phyloP scores from a whole-genome alignment of 2,113 vertebrate genomes.

The Orcinus orca region DNA sequence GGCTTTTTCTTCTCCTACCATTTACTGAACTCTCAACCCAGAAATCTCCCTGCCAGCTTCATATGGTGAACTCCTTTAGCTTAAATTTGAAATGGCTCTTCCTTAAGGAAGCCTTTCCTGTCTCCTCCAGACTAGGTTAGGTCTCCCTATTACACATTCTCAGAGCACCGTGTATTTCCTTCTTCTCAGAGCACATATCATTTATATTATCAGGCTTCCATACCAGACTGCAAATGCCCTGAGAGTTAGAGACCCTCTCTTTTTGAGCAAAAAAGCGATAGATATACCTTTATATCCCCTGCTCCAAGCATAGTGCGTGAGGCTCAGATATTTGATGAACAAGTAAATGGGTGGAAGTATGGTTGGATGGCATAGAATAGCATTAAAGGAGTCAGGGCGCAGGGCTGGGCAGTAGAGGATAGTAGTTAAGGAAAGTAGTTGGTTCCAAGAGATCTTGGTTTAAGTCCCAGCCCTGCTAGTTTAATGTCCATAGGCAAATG shows the following conservation, averaged over 20 bases:
- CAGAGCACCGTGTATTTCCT: not conserved
- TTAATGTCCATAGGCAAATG: not conserved
- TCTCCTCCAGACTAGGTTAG: not conserved
- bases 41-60: not conserved
- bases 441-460: not conserved
- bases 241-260: not conserved
- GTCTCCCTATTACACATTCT: not conserved
- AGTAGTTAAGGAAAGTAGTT: not conserved
- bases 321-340: constrained; percentile 1
- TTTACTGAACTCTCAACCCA: not conserved
- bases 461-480: not conserved
- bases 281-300: not conserved
- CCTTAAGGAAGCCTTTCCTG: not conserved
- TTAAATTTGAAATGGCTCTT: constrained; percentile 35
- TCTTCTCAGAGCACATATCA: not conserved
- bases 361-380: not conserved
- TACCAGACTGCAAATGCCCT: not conserved
- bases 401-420: not conserved
- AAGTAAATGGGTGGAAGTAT: not conserved
- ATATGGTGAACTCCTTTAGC: not conserved
- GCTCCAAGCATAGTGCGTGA: not conserved
- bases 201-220: not conserved
- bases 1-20: not conserved
- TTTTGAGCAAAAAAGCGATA: not conserved
- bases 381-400: not conserved